Percentiles rank a stretch among this genome's conserved stretches.
Evolutionary conservation across 2,888 invertebrate species (phyloP).

Genomic region (Theretra japonica): DNA sequence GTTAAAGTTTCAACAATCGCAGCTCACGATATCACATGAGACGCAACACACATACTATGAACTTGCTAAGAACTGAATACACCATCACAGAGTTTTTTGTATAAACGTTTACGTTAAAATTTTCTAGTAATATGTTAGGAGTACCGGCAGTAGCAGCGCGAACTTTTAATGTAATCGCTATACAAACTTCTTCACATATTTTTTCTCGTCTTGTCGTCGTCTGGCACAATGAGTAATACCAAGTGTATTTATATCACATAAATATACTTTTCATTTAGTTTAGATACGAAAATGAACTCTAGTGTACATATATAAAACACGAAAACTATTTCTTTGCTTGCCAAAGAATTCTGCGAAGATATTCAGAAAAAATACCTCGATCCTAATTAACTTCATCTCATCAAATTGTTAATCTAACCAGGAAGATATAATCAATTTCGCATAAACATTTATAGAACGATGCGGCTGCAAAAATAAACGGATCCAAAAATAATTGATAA

Average conservation of each 20-base stretch:
- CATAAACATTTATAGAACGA: conserved; percentile 29
- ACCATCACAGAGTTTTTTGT: conserved; percentile 39
- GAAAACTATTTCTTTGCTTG: conserved; percentile 3
- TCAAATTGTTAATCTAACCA: conserved; percentile 19
- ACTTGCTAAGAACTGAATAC: conserved; percentile 35
- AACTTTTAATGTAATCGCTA: conserved; percentile 32
- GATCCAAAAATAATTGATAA: conserved; percentile 27
- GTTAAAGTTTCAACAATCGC: conserved; percentile 8
- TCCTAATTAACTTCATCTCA: conserved; percentile 4
- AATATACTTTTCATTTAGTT: conserved; percentile 17
- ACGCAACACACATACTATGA: conserved; percentile 11
- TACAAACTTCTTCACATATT: conserved; percentile 27
- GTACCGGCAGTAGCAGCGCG: conserved; percentile 34
- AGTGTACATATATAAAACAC: not conserved
- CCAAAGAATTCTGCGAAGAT: conserved; percentile 1
- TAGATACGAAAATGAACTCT: conserved; percentile 14
- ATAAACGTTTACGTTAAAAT: conserved; percentile 46
- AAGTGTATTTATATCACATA: conserved; percentile 22
- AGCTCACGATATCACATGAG: not conserved
- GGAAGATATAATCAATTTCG: conserved; percentile 18
- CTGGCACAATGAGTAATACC: conserved; percentile 23
- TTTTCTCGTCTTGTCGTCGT: conserved; percentile 25
- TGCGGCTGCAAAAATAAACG: conserved; percentile 28
- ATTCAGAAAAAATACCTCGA: conserved; percentile 1
- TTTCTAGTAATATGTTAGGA: conserved; percentile 40